These are phyloP conservation scores for Mormoops blainvillei DNA, from an alignment of 2,113 vertebrate genomes.

Conservation along the genomic window DNA sequence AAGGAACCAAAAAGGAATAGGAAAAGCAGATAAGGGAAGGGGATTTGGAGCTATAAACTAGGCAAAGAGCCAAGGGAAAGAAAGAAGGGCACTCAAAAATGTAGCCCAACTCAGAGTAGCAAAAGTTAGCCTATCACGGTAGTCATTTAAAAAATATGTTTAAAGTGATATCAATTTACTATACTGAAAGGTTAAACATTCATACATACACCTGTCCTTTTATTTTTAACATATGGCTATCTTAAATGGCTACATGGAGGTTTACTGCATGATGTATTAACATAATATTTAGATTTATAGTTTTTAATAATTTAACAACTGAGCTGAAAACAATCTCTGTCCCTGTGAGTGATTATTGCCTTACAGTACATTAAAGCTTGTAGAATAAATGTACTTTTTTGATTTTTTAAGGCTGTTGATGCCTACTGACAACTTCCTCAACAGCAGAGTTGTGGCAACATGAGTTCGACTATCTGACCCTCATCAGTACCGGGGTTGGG, in stretches of 20 bases:
- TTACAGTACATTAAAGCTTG: not conserved
- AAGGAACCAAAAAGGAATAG: not conserved
- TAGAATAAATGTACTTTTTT: not conserved
- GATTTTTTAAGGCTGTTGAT: not conserved
- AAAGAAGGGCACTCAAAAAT: not conserved
- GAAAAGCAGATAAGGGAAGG: not conserved
- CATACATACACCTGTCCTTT: not conserved
- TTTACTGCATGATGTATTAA: not conserved
- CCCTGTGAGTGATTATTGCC: not conserved
- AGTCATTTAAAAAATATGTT: not conserved
- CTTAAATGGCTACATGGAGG: not conserved
- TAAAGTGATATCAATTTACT: not conserved
- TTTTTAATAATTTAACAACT: not conserved
- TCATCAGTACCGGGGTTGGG: not conserved
- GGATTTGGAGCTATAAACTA: not conserved
- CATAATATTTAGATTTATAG: not conserved
- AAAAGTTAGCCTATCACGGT: not conserved
- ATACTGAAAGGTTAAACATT: not conserved
- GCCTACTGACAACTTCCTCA: not conserved
- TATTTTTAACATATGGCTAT: not conserved
- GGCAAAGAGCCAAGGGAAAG: not conserved
- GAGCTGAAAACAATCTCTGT: not conserved
- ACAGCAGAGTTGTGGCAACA: not conserved
- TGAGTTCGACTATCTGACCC: not conserved
- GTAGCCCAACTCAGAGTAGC: not conserved